Conservation (phyloP, 2,113 vertebrate species). For the Saimiri boliviensis region DNA sequence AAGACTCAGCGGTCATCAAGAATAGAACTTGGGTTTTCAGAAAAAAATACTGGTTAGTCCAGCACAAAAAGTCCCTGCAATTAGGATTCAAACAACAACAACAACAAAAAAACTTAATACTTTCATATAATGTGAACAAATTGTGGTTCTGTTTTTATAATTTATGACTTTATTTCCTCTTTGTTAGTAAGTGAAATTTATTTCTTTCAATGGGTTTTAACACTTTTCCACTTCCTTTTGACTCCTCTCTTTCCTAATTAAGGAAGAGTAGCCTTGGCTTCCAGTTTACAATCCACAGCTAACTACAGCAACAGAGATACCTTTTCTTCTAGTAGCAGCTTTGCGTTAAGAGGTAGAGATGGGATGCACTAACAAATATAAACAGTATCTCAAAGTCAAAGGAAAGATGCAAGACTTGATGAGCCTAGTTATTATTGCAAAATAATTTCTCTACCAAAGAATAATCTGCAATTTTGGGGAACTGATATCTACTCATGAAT, state of each 20-base stretch:
- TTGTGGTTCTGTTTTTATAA: slow-evolving; percentile 8
- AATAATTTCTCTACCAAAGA: slow-evolving; percentile 9
- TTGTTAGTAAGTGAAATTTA: neutral
- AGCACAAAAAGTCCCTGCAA: neutral
- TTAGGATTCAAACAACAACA: neutral
- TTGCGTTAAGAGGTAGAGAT: neutral
- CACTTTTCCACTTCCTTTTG: neutral
- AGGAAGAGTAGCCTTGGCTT: neutral
- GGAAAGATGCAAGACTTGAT: neutral
- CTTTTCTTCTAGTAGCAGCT: neutral
- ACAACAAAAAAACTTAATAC: neutral
- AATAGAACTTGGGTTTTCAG: neutral
- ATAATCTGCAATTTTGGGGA: neutral
- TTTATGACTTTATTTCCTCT: neutral
- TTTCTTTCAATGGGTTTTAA: slow-evolving; percentile 2
- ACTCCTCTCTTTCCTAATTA: slow-evolving; percentile 18
- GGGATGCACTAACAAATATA: neutral
- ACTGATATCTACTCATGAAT: neutral
- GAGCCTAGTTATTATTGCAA: neutral
- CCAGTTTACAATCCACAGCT: neutral
- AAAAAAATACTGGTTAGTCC: neutral
- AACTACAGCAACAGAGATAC: neutral
- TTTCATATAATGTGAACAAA: neutral
- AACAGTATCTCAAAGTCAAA: neutral
- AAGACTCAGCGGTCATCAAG: neutral